phyloP scores from a whole-genome alignment of 2,113 vertebrate genomes.

The Cephalopterus ornatus region DNA sequence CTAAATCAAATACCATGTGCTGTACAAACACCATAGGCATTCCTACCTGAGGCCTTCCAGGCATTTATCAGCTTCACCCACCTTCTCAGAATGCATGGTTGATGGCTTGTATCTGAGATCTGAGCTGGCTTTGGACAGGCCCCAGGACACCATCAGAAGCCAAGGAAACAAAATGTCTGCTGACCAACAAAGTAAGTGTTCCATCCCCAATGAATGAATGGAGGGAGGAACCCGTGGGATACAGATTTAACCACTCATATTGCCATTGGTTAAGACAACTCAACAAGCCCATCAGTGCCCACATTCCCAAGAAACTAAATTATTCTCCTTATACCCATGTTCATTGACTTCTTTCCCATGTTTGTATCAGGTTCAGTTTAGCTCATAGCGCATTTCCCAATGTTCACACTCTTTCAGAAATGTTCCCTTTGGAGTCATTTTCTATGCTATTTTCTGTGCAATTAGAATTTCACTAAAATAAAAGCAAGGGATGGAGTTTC shows the following conservation, averaged over 20 bases:
- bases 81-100: background rate
- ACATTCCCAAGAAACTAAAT: background rate
- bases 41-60: background rate
- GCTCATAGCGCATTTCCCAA: background rate
- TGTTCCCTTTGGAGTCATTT: background rate
- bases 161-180: background rate
- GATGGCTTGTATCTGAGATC: background rate
- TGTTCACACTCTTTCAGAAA: background rate
- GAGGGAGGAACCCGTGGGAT: fast-evolving
- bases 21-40: background rate
- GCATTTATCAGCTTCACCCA: background rate
- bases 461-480: background rate
- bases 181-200: fast-evolving
- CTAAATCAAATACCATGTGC: constrained; percentile 10
- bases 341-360: background rate
- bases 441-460: background rate
- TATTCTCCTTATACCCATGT: background rate
- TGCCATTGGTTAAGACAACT: background rate
- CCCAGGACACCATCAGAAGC: background rate
- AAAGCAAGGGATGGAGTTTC: background rate
- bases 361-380: background rate
- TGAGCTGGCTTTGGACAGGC: background rate
- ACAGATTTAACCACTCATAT: background rate
- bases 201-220: background rate
- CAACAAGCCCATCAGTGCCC: background rate